These are phyloP conservation scores for Petrolisthes manimaculis DNA, from an alignment of 2,888 invertebrate species.

Conservation along the genomic window DNA sequence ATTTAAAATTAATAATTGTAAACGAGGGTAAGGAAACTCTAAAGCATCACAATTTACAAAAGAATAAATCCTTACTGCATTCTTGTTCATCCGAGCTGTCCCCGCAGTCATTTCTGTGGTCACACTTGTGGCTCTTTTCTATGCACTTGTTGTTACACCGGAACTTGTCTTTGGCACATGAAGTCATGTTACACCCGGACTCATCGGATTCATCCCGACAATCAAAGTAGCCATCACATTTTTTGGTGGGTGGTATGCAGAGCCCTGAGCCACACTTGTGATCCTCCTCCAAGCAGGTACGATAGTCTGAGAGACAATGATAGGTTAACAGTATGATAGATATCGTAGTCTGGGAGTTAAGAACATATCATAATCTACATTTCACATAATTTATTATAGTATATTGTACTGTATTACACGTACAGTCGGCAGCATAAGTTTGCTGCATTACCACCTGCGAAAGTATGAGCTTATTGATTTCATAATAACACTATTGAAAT, in stretches of 20 bases:
- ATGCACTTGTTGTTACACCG: slow-evolving; percentile 76
- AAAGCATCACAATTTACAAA: no score
- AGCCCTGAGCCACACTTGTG: slow-evolving; percentile 87
- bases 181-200: slow-evolving; percentile 68
- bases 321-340: background rate
- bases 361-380: no score
- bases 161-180: slow-evolving; percentile 65
- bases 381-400: no score
- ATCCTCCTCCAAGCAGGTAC: slow-evolving; percentile 88
- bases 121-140: slow-evolving; percentile 87
- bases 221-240: slow-evolving; percentile 91
- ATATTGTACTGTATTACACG: no score
- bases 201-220: slow-evolving; percentile 74
- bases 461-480: no score
- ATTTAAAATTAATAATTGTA: no score
- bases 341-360: background rate
- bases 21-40: no score
- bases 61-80: slow-evolving; percentile 63
- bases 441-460: no score
- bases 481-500: no score
- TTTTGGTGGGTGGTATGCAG: slow-evolving; percentile 88
- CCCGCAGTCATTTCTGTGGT: slow-evolving; percentile 94
- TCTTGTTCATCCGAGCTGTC: slow-evolving; percentile 66
- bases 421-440: no score
- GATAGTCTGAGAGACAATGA: slow-evolving; percentile 78